Evolutionary conservation across 2,888 invertebrate species (phyloP), one percentile per base, ranked within the genome.

Genomic region (Luperina nickerlii): DNA sequence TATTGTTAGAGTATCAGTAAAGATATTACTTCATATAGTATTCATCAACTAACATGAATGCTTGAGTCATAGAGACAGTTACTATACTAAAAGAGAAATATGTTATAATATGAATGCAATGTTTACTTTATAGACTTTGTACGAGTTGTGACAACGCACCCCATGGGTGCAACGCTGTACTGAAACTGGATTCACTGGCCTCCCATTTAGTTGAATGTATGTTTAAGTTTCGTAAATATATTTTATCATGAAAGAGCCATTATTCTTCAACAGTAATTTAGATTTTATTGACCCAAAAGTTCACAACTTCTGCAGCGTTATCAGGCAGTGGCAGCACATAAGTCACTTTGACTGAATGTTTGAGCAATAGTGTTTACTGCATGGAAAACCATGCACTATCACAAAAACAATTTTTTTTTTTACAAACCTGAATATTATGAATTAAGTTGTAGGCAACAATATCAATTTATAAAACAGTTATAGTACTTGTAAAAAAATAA

Each of bases 131-230:
- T 92, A 98, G 99, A 93, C 97, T 99, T 84, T 98, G 98, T 89
- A 99, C 99, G 90, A 98, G 98, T 91, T 99, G 99, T 97, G 99
- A 99, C 97, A 99, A 99, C 96, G 98, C 98, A 81, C 97, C 98
- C 38, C 98, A 98, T 94, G 99, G 99, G 83, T 99, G 99, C 94
- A 98, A 98, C 84, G 97, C 98, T 76, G 97, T 99, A 45, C 97
- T 99, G 76, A 99, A 99, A 96, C 97, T 99, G 90, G 99, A 99
- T 94, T 97, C 98, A 18, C 96, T 99, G 87, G 97, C 98, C n/a
- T 97, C 98, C 42, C 99, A 99, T 96, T 96, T 99, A 90, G 98
- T 98, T 93, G 99, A 99, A 95, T 99, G 99, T 97, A 98, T 98
- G 95, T 98, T 60, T 60, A 60, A n/a, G 57, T 60, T 69, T 18